Evolutionary conservation across 2,888 invertebrate genomes (phyloP).

Genomic region (Drosophila neonasuta): DNA sequence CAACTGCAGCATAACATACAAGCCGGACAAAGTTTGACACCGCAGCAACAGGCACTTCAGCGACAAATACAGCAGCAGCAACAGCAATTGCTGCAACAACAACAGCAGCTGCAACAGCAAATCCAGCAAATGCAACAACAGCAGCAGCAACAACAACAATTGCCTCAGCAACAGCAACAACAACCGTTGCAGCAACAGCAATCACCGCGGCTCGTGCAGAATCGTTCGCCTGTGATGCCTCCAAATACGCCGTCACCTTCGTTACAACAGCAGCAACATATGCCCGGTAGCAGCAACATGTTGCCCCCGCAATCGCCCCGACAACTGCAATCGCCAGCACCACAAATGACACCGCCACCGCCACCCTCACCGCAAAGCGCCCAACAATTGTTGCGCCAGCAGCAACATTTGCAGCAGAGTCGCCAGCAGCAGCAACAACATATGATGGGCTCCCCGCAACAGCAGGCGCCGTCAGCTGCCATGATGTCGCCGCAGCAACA

Average conservation of each 20-base stretch:
- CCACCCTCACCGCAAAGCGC: slow-evolving; percentile 79
- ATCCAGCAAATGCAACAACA: slow-evolving; percentile 76
- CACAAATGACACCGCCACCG: slow-evolving; percentile 82
- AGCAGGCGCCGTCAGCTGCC: slow-evolving; percentile 52
- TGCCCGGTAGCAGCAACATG: slow-evolving; percentile 69
- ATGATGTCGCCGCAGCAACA: slow-evolving; percentile 72
- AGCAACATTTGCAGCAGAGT: slow-evolving; percentile 61
- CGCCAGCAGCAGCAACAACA: slow-evolving; percentile 74
- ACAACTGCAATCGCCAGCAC: slow-evolving; percentile 81
- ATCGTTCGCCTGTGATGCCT: slow-evolving; percentile 78
- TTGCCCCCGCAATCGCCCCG: slow-evolving; percentile 81
- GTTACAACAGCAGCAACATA: slow-evolving; percentile 69
- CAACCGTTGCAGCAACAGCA: slow-evolving; percentile 74
- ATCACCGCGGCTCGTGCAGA: slow-evolving; percentile 80
- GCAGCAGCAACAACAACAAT: slow-evolving; percentile 82
- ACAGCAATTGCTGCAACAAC: slow-evolving; percentile 85
- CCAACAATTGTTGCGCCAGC: slow-evolving; percentile 79
- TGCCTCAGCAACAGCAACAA: slow-evolving; percentile 81
- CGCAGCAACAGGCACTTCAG: slow-evolving; percentile 74
- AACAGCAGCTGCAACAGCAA: slow-evolving; percentile 83
- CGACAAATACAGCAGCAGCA: slow-evolving; percentile 82
- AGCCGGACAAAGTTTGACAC: slow-evolving; percentile 76
- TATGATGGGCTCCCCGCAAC: slow-evolving; percentile 69
- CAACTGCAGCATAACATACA: slow-evolving; percentile 71
- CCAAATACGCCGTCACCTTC: slow-evolving; percentile 79